These are phyloP conservation scores for Caloenas nicobarica DNA, from an alignment of 2,113 vertebrate species.

Conservation along the genomic window DNA sequence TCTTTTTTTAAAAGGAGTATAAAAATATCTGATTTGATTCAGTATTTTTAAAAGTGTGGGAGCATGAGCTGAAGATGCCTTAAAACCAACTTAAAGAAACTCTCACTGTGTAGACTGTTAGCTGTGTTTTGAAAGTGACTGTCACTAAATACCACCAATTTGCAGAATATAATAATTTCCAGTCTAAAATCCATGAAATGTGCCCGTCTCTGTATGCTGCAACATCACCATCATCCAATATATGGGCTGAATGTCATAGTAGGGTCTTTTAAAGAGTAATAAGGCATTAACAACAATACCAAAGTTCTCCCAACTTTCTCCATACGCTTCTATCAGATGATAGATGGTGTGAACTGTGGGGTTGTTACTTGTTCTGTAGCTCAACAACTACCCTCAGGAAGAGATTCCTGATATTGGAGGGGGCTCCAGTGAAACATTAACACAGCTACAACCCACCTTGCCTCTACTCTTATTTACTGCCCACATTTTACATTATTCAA, in stretches of 20 bases:
- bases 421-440: neutral
- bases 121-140: neutral
- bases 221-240: neutral
- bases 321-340: neutral
- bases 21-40: constrained; percentile 30
- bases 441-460: neutral
- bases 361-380: neutral
- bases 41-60: constrained; percentile 38
- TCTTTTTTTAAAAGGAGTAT: neutral
- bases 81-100: neutral
- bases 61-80: neutral
- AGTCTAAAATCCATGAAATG: neutral
- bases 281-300: neutral
- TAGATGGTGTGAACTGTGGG: no score
- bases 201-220: neutral
- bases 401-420: neutral
- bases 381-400: neutral
- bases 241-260: accelerated
- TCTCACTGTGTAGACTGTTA: neutral
- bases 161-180: neutral
- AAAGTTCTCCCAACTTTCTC: neutral
- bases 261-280: neutral
- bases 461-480: neutral
- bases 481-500: no score
- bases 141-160: neutral